These are phyloP conservation scores for Portunus trituberculatus DNA, from an alignment of 1,140 invertebrate species.

Conservation along the genomic window DNA sequence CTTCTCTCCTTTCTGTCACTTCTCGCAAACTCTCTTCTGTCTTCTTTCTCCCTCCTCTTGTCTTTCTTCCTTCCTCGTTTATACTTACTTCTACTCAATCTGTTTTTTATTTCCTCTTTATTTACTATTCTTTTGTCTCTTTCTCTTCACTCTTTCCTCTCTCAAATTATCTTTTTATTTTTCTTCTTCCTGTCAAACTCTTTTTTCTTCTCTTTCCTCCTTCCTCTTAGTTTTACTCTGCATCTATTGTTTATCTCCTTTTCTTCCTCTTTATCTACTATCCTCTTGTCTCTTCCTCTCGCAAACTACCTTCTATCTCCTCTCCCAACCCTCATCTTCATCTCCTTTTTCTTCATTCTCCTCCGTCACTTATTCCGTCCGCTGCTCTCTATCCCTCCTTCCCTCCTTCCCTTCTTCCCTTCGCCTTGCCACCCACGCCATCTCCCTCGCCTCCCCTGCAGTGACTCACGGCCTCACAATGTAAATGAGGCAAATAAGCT, in stretches of 20 bases:
- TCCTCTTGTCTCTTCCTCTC: too few relatives aligned
- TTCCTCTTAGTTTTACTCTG: too few relatives aligned
- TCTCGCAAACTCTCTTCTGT: background rate
- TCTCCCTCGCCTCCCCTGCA: background rate
- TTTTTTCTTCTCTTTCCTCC: too few relatives aligned
- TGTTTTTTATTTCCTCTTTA: too few relatives aligned
- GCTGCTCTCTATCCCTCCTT: too few relatives aligned
- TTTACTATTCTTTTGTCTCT: too few relatives aligned
- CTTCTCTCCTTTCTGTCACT: background rate
- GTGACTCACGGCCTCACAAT: background rate
- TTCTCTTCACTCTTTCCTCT: too few relatives aligned
- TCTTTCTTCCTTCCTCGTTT: background rate
- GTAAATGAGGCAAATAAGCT: background rate
- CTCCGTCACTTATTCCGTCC: background rate
- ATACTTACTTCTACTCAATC: background rate
- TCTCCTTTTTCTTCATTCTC: background rate
- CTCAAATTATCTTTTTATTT: too few relatives aligned
- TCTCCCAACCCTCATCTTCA: too few relatives aligned
- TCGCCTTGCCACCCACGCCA: background rate
- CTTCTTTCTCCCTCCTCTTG: background rate
- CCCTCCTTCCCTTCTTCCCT: background rate
- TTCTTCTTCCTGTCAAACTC: too few relatives aligned
- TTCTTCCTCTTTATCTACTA: too few relatives aligned
- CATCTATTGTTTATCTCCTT: too few relatives aligned
- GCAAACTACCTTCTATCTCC: background rate